phyloP scores from a whole-genome alignment of 64 coral and sea anemone genomes.

The Pocillopora verrucosa region DNA sequence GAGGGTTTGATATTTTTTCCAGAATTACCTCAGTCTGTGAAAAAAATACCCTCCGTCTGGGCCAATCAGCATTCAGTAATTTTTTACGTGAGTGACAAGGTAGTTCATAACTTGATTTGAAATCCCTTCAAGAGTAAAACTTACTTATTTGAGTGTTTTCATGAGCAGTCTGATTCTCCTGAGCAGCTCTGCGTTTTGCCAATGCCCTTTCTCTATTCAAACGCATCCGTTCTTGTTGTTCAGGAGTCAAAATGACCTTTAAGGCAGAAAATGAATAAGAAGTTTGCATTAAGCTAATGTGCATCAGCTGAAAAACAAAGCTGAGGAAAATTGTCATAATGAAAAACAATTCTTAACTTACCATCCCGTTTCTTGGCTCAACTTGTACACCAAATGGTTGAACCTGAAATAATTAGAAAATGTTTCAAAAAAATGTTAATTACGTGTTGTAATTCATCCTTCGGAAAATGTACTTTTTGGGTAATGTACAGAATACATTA shows the following conservation, averaged over 20 bases:
- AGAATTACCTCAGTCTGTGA: too few species aligned
- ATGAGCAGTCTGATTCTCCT: slow-evolving; percentile 1
- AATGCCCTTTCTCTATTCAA: slow-evolving; percentile 48
- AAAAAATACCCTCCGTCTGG: too few species aligned
- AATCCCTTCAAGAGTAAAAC: not conserved
- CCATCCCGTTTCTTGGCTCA: slow-evolving; percentile 6
- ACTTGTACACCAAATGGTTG: slow-evolving; percentile 23
- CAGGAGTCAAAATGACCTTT: slow-evolving; percentile 52
- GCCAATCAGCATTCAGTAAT: too few species aligned
- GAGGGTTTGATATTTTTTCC: too few species aligned
- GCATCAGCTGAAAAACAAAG: not conserved
- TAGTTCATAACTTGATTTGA: too few species aligned
- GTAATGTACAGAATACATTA: too few species aligned
- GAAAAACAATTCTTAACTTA: not conserved
- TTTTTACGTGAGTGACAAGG: too few species aligned
- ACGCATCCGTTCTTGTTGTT: slow-evolving; percentile 57
- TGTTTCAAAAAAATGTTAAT: not conserved
- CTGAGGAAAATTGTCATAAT: not conserved
- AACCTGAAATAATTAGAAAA: not conserved
- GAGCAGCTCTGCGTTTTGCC: slow-evolving; percentile 34
- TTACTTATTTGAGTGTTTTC: not conserved
- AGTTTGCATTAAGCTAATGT: not conserved
- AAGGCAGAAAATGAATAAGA: not conserved
- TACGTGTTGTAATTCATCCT: not conserved
- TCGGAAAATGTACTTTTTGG: too few species aligned